Evolutionary conservation across 1,140 invertebrate genomes (phyloP).

Genomic region (Trinorchestia longiramus): DNA sequence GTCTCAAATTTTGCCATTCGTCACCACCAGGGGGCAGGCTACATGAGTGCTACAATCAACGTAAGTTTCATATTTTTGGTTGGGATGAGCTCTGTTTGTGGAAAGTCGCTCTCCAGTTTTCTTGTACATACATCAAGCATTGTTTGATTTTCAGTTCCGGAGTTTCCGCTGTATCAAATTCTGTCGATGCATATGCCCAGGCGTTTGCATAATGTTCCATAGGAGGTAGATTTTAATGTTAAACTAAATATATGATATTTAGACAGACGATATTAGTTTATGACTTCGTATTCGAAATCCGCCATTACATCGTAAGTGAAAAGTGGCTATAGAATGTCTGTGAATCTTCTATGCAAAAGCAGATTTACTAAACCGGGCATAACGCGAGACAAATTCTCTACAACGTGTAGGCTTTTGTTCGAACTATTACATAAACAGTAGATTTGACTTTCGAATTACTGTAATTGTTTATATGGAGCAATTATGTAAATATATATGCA

Average conservation of each 20-base stretch:
- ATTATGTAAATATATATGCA: too few relatives aligned
- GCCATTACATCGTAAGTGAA: neutral
- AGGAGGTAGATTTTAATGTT: too few relatives aligned
- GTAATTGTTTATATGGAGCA: too few relatives aligned
- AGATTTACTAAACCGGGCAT: too few relatives aligned
- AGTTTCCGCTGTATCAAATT: neutral
- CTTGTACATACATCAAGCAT: neutral
- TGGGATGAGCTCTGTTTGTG: neutral
- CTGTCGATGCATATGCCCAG: too few relatives aligned
- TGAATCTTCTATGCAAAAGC: neutral
- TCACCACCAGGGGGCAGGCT: constrained; percentile 20
- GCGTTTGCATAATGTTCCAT: too few relatives aligned
- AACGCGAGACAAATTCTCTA: too few relatives aligned
- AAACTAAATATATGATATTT: too few relatives aligned
- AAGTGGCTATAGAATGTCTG: neutral
- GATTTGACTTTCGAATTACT: too few relatives aligned
- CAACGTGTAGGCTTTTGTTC: too few relatives aligned
- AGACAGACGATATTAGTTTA: too few relatives aligned
- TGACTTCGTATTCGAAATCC: neutral
- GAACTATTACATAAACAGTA: too few relatives aligned
- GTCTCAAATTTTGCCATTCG: neutral
- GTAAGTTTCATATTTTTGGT: neutral
- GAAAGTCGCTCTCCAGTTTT: neutral
- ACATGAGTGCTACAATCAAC: constrained; percentile 43
- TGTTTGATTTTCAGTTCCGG: neutral